Base-by-base conservation (phyloP, 2,888 invertebrate genomes). In the Chrysina gloriosa region DNA sequence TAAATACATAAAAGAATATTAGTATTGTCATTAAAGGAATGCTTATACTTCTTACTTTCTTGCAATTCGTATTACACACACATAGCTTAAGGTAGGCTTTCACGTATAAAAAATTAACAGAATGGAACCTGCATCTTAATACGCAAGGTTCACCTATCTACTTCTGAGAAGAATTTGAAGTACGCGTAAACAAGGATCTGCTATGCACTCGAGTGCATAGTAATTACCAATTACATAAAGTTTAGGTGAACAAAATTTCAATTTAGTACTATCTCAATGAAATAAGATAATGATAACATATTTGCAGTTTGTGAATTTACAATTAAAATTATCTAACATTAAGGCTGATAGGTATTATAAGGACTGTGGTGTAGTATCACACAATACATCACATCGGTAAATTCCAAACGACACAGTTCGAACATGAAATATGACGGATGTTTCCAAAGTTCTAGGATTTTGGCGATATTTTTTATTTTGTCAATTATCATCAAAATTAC, bases 181-280 rank as follows among this genome's bases (percentile, higher is more conserved):
- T 14, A 16, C 31, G 19, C 19, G 34, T 19, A 29, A 52, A 52
- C 31, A 31, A 23, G 25, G 39, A n/a, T 21, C 21, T 42, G 3
- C 58, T 39, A 19, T 14, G 16, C 42, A 61, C 58, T 16, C 45
- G 16, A 16, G n/a, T 42, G 58, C 58, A 61, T 42, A 42, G 21
- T 16, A 42, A 42, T 61, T 23, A 61, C 19, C 16, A 4, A 29
- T 61, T 61, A 42, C 42, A 25, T 61, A 61, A 39, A 58, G 14
- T 25, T 16, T 9, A 52, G 9, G 27, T 7, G 21, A 54, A 21
- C 4, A 5, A 23, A 14, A 7, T 39, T 16, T 58, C 27, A 58
- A 39, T 23, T 58, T 39, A 14, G 2, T n/a, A 16, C 45, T 2
- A 11, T 36, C 11, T 36, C 11, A 4, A 36, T 36, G 11, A 14